These are phyloP conservation scores for Clangula hyemalis DNA, from an alignment of 2,797 vertebrate genomes.

Conservation along the genomic window DNA sequence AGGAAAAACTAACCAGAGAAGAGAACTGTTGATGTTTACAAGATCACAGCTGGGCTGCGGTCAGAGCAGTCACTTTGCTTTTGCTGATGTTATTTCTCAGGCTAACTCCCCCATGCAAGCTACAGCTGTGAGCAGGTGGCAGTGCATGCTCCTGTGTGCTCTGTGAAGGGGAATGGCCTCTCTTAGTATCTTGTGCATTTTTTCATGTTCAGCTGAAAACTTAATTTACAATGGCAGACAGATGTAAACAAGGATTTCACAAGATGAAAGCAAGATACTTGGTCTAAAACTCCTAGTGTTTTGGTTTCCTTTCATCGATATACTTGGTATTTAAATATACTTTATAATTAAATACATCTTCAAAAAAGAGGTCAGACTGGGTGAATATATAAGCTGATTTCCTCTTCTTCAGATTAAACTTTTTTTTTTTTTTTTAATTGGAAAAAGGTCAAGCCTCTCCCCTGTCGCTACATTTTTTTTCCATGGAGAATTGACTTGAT, in stretches of 20 bases:
- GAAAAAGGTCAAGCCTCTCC: conserved; percentile 30
- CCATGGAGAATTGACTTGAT: conserved; percentile 57
- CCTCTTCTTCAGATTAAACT: not conserved
- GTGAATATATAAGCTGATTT: not conserved
- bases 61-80: not conserved
- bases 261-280: not conserved
- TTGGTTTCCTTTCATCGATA: not conserved
- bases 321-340: not conserved
- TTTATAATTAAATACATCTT: not conserved
- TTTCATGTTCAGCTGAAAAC: not conserved
- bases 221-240: not conserved
- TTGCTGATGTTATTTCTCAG: conserved; percentile 17
- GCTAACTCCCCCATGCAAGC: not conserved
- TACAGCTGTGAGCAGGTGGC: conserved; percentile 27
- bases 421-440: not conserved
- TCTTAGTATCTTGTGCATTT: not conserved
- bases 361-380: not conserved
- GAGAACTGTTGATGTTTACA: conserved; percentile 15
- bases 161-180: not conserved
- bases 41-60: not conserved
- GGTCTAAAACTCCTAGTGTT: not conserved
- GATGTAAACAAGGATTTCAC: not conserved
- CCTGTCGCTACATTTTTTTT: conserved; percentile 40
- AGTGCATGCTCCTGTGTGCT: not conserved
- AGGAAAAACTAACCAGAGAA: not conserved